Evolutionary conservation across 2,113 vertebrate species (phyloP).

Genomic region (Xenotilapia flavipinnis): DNA sequence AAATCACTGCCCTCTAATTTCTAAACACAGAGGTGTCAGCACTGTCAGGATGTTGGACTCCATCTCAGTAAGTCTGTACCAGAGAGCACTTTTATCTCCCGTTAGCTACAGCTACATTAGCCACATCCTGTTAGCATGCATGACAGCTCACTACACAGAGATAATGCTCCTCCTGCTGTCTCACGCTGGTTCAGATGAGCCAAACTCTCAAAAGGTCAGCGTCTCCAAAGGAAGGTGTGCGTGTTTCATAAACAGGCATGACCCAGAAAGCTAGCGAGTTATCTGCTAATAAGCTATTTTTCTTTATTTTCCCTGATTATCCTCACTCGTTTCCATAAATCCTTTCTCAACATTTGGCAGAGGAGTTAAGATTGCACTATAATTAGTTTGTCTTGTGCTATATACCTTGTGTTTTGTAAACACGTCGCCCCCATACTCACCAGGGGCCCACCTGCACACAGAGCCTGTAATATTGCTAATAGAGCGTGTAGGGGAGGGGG

Average conservation of each 20-base stretch:
- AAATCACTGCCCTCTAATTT: background rate
- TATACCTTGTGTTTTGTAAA: conserved; percentile 49
- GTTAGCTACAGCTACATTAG: background rate
- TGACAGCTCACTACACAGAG: background rate
- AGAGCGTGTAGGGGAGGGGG: background rate
- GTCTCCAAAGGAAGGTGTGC: background rate
- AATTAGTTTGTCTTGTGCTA: conserved; percentile 43
- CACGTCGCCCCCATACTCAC: background rate
- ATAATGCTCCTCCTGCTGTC: background rate
- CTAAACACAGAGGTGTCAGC: background rate
- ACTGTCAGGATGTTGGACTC: too few relatives aligned
- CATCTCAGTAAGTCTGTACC: background rate
- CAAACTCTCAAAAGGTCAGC: conserved; percentile 6
- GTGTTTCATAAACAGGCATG: background rate
- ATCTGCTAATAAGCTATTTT: background rate
- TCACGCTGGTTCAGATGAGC: background rate
- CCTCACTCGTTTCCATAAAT: conserved; percentile 10
- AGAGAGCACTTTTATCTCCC: background rate
- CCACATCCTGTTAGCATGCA: background rate
- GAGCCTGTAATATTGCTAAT: conserved; percentile 12
- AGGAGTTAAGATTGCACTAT: conserved; percentile 45
- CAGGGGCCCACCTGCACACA: background rate
- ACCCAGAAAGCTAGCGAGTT: background rate
- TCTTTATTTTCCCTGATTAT: conserved; percentile 22
- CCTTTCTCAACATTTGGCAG: conserved; percentile 49